Percentiles rank a stretch among this genome's conserved stretches.
Evolutionary conservation across 2,797 vertebrate genomes (phyloP).

Genomic region (Pangasius krempfi): DNA sequence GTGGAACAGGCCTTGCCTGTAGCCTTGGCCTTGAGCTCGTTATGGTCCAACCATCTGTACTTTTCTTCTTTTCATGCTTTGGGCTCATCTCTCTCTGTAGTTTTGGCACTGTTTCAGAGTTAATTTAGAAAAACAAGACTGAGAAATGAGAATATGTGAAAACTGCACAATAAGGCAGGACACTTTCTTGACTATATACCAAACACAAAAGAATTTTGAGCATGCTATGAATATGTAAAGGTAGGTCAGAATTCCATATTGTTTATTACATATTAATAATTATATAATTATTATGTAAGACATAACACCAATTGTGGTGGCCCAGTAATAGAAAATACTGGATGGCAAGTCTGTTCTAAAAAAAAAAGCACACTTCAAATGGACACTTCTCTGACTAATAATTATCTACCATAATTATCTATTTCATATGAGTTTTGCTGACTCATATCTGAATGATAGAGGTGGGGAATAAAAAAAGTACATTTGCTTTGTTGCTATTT

Average conservation of each 20-base stretch:
- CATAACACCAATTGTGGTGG: background rate
- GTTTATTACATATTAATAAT: background rate
- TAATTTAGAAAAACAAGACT: constrained; percentile 9
- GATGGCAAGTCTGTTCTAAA: background rate
- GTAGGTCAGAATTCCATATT: background rate
- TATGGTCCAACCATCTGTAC: constrained; percentile 57
- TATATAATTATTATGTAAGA: background rate
- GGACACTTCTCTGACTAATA: background rate
- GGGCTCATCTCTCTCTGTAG: constrained; percentile 3
- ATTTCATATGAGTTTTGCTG: background rate
- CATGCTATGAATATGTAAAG: background rate
- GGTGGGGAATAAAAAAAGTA: background rate
- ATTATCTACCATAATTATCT: background rate
- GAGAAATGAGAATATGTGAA: background rate
- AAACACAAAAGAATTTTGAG: background rate
- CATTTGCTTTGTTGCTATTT: background rate
- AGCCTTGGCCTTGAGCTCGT: constrained; percentile 31
- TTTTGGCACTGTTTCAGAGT: constrained; percentile 3
- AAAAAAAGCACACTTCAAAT: background rate
- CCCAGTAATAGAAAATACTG: background rate
- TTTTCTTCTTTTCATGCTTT: constrained; percentile 1
- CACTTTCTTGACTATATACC: background rate
- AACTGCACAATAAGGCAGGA: background rate
- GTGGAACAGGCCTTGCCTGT: constrained; percentile 43
- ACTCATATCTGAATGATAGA: too few species aligned